Conservation (phyloP, 2,797 vertebrate genomes). For the Gallinago solitaria region DNA sequence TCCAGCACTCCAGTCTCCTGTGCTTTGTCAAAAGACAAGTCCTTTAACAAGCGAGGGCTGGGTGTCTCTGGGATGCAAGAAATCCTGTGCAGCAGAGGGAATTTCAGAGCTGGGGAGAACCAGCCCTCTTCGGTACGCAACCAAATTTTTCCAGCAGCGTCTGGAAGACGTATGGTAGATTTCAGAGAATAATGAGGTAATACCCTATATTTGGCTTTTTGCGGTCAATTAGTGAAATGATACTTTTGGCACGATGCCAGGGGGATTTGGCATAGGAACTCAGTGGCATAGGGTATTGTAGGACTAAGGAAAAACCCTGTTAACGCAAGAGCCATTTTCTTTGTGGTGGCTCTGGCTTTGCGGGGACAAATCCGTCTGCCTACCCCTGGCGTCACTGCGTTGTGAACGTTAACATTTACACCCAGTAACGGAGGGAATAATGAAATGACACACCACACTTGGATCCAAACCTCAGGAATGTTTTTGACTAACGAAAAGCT, state of each 20-base stretch:
- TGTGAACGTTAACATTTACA: not conserved
- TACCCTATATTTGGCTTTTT: conserved; percentile 14
- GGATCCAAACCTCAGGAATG: not conserved
- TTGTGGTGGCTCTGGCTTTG: not conserved
- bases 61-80: not conserved
- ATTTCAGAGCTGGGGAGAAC: not conserved
- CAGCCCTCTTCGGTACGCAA: not conserved
- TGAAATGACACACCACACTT: not conserved
- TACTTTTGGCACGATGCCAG: not conserved
- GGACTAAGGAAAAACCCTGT: not conserved
- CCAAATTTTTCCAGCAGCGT: not conserved
- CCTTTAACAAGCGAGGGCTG: rapidly evolving
- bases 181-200: conserved; percentile 5
- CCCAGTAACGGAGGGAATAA: not conserved
- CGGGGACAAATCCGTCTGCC: not conserved
- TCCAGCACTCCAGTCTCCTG: not conserved
- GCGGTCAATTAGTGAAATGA: not conserved
- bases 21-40: not conserved
- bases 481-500: not conserved
- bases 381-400: not conserved
- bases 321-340: not conserved
- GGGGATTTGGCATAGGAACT: not conserved
- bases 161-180: conserved; percentile 5
- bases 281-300: not conserved
- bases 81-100: not conserved